Evolutionary conservation across 1,140 invertebrate species (phyloP).

Genomic region (Fopius arisanus): DNA sequence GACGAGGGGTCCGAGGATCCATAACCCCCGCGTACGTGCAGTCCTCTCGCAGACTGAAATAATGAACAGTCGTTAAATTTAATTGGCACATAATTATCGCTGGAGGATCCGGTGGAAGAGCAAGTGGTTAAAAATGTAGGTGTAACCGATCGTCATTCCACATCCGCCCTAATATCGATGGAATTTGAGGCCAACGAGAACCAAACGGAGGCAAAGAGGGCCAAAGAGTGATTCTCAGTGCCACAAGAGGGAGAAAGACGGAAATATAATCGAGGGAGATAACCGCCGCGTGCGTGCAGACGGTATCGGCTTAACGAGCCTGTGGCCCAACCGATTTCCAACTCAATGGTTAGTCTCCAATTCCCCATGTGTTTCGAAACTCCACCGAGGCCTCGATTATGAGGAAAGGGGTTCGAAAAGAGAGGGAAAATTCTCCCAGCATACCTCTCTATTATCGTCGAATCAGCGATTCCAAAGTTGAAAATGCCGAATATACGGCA

Average conservation of each 20-base stretch:
- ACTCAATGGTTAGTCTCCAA: slow-evolving; percentile 11
- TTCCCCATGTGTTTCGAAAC: not conserved
- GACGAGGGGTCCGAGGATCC: slow-evolving; percentile 10
- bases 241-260: slow-evolving; percentile 1
- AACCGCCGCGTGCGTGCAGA: slow-evolving; percentile 5
- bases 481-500: not conserved
- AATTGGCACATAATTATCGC: slow-evolving; percentile 58
- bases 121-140: slow-evolving; percentile 17
- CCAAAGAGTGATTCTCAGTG: slow-evolving; percentile 25
- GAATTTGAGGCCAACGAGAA: too few species aligned
- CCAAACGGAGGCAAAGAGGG: slow-evolving; percentile 28
- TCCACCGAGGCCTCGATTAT: not conserved
- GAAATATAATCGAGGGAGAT: not conserved
- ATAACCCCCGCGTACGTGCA: slow-evolving; percentile 24
- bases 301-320: slow-evolving; percentile 36
- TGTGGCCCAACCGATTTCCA: slow-evolving; percentile 29
- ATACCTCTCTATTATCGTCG: not conserved
- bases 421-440: not conserved
- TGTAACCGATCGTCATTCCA: slow-evolving; percentile 44
- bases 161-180: slow-evolving; percentile 44
- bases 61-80: slow-evolving; percentile 59
- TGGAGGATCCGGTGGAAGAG: slow-evolving; percentile 32
- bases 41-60: slow-evolving; percentile 42
- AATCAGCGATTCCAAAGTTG: not conserved
- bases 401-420: not conserved